Conservation (phyloP, 1,140 invertebrate genomes). For the Drosophila navojoa region DNA sequence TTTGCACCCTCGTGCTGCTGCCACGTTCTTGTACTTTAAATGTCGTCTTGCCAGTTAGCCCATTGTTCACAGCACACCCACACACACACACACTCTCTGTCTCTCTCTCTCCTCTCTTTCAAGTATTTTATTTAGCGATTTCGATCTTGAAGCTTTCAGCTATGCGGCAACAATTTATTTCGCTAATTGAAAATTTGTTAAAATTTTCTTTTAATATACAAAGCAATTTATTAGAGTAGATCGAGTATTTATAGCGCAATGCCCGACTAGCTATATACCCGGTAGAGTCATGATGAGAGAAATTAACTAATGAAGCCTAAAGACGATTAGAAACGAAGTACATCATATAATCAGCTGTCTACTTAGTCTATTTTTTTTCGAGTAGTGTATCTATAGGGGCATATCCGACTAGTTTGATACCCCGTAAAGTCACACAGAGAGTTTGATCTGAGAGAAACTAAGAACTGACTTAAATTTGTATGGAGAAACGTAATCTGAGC, state of each 20-base stretch:
- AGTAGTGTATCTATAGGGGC: too few relatives aligned
- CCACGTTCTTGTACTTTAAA: conserved; percentile 1
- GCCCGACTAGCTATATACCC: not conserved
- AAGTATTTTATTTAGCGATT: conserved; percentile 21
- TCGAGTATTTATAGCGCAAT: not conserved
- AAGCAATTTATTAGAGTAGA: not conserved
- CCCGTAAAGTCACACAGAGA: too few relatives aligned
- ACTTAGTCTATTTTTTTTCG: too few relatives aligned
- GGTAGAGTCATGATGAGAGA: too few relatives aligned
- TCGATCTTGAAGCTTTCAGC: conserved; percentile 17
- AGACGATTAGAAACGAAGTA: too few relatives aligned
- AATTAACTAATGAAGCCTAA: too few relatives aligned
- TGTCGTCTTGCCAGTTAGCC: conserved; percentile 13
- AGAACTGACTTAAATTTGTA: too few relatives aligned
- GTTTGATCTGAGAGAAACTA: too few relatives aligned
- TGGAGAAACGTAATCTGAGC: too few relatives aligned
- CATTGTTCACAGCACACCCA: not conserved
- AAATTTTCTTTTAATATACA: not conserved
- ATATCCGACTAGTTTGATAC: too few relatives aligned
- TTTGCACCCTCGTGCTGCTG: conserved; percentile 7
- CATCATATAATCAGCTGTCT: too few relatives aligned
- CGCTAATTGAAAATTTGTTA: conserved; percentile 41
- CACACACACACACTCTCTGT: not conserved
- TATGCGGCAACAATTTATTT: conserved; percentile 27
- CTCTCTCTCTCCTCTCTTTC: not conserved